Evolutionary conservation across 1,140 invertebrate species (phyloP).

Genomic region (Nasonia giraulti): DNA sequence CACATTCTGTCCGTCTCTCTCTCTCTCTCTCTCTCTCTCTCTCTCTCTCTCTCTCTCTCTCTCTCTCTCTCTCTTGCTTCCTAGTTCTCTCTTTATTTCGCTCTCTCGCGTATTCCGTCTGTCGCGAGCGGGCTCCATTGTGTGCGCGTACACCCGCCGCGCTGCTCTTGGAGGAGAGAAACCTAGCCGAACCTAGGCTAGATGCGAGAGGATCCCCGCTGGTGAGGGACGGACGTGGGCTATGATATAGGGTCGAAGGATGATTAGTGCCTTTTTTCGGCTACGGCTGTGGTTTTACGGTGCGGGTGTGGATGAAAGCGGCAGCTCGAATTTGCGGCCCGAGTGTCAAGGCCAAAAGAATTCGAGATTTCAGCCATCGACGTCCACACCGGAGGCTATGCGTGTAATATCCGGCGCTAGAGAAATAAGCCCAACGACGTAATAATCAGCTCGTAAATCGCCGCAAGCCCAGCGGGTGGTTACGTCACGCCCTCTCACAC

Average conservation of each 20-base stretch:
- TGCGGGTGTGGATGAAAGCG: no score
- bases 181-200: slow-evolving; percentile 36
- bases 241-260: neutral
- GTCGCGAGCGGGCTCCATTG: slow-evolving; percentile 24
- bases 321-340: no score
- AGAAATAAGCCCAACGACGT: slow-evolving; percentile 1
- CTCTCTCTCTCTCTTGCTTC: slow-evolving; percentile 47
- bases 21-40: slow-evolving; percentile 48
- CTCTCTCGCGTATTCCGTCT: slow-evolving; percentile 12
- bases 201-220: neutral
- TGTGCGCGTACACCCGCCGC: neutral
- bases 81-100: slow-evolving; percentile 38
- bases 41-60: slow-evolving; percentile 41
- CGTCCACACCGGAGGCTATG: neutral
- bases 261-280: neutral
- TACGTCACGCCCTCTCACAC: neutral
- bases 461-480: neutral
- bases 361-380: neutral
- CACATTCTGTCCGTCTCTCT: no score
- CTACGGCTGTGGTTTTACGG: no score
- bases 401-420: neutral
- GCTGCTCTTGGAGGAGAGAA: slow-evolving; percentile 2
- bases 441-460: slow-evolving; percentile 31
- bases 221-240: neutral
- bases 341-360: neutral